Percentiles rank a stretch among this genome's conserved stretches.
phyloP scores from a whole-genome alignment of 2,888 invertebrate species.

The Drosophila nigricruria region DNA sequence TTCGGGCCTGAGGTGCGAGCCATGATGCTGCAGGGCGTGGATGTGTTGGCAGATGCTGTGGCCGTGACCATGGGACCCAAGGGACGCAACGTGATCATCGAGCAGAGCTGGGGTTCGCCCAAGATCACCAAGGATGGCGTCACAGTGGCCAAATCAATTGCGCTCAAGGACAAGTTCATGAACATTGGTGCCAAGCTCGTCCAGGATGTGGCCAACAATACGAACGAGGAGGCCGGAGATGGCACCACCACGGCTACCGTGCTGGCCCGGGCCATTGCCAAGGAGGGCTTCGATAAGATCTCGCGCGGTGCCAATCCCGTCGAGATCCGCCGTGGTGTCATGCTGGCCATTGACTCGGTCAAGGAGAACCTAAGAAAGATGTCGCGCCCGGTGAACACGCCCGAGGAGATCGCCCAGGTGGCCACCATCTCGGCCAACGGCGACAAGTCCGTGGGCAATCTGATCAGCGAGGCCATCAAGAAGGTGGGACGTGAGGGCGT shows the following conservation, averaged over 20 bases:
- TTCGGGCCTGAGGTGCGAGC: conserved; percentile 99
- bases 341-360: conserved; percentile 96
- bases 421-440: conserved; percentile 99
- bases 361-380: conserved; percentile 94
- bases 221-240: conserved; percentile 99
- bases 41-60: conserved; percentile 98
- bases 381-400: conserved; percentile 97
- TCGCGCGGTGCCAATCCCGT: conserved; percentile 98
- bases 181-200: conserved; percentile 99
- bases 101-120: conserved; percentile 99
- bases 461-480: conserved; percentile 99
- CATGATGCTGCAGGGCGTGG: conserved; percentile 98
- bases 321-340: conserved; percentile 96
- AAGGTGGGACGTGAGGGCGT: conserved; percentile 98
- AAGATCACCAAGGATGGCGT: conserved; percentile 99
- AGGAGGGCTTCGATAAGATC: conserved; percentile 99
- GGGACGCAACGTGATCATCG: conserved; percentile 99
- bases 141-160: conserved; percentile 98
- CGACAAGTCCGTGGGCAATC: conserved; percentile 94
- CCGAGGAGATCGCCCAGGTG: conserved; percentile 99
- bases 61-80: conserved; percentile 99
- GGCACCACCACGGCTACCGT: conserved; percentile 99
- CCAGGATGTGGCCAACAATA: conserved; percentile 99
- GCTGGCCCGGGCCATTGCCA: conserved; percentile 98
- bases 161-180: conserved; percentile 98